Base-by-base conservation (phyloP, 2,888 invertebrate species). In the Cephalotes varians region DNA sequence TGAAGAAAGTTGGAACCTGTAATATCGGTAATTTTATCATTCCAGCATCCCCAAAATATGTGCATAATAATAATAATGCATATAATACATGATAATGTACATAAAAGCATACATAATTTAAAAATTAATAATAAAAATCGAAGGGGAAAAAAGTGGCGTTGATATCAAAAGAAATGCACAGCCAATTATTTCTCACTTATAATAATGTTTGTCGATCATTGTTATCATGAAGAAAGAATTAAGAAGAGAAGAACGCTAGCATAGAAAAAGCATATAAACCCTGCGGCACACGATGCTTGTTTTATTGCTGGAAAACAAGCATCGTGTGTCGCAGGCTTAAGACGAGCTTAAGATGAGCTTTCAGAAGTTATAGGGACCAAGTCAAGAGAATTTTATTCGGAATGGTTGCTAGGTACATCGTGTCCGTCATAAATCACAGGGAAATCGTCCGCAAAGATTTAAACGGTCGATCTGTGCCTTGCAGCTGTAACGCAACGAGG, bases 381-480 rank as follows among this genome's bases (percentile, higher is more conserved):
- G 65, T 65, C 74, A 56, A 65, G 71, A 58, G 74, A 87, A 81
- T 86, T 85, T 88, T 85, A 88, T 86, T 84, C 83, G 40, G 25
- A 28, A 18, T 77, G 84, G 44, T n/a, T 28, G 64, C 62, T 67
- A 62, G 51, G 51, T 69, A 76, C 76, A 47, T 51, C 65, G 72
- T 86, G 87, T 87, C 85, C 83, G 87, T 90, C 87, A 86, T 87
- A 88, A 88, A 90, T 91, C 89, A 86, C 84, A 73, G 77, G 84
- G 84, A 90, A 90, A 91, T 91, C 88, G 88, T 88, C 86, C 87
- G 83, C 86, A 88, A 90, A 87, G 88, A 90, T 90, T 88, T 87
- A 84, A 85, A 69, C 83, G 85, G 81, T 71, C 64, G 79, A 72
- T 49, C 60, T 34, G 25, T 4, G 40, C 69, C 21, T 64, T 64